Percentiles rank a stretch among this genome's conserved stretches.
These are phyloP conservation scores for Cyprinodon brontotheroides DNA, from an alignment of 2,113 vertebrate genomes.

Conservation along the genomic window DNA sequence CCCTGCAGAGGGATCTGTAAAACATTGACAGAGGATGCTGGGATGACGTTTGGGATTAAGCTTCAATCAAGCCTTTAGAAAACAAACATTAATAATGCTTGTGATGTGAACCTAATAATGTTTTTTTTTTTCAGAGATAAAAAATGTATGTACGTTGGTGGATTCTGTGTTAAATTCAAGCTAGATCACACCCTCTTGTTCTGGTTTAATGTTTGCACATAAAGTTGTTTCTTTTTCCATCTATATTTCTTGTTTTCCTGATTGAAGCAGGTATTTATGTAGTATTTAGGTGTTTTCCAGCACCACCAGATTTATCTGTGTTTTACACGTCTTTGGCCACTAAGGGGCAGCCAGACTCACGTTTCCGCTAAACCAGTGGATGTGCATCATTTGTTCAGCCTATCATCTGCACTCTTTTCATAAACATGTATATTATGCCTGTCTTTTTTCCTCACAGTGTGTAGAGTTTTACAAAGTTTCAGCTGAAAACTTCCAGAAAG, in stretches of 20 bases:
- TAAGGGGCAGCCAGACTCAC: not conserved
- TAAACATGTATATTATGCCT: not conserved
- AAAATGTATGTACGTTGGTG: too few relatives aligned
- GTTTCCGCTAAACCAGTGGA: not conserved
- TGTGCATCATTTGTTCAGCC: not conserved
- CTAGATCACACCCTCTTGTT: not conserved
- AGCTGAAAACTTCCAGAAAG: slow-evolving; percentile 88
- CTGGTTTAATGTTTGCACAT: not conserved
- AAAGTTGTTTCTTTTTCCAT: not conserved
- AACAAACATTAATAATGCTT: too few relatives aligned
- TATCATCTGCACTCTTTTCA: not conserved
- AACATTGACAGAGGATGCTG: not conserved
- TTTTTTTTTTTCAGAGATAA: too few relatives aligned
- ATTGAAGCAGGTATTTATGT: not conserved
- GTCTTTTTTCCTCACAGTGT: slow-evolving; percentile 73
- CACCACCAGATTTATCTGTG: not conserved
- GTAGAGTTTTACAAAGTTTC: slow-evolving; percentile 89
- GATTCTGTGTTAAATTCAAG: not conserved
- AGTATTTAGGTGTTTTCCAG: not conserved
- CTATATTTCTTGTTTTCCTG: not conserved
- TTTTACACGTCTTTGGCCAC: not conserved
- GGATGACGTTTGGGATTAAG: not conserved
- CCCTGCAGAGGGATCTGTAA: not conserved
- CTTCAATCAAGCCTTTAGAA: not conserved
- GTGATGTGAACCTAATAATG: too few relatives aligned